Base-by-base conservation (phyloP, 2,113 vertebrate species). In the Anarrhichthys ocellatus region DNA sequence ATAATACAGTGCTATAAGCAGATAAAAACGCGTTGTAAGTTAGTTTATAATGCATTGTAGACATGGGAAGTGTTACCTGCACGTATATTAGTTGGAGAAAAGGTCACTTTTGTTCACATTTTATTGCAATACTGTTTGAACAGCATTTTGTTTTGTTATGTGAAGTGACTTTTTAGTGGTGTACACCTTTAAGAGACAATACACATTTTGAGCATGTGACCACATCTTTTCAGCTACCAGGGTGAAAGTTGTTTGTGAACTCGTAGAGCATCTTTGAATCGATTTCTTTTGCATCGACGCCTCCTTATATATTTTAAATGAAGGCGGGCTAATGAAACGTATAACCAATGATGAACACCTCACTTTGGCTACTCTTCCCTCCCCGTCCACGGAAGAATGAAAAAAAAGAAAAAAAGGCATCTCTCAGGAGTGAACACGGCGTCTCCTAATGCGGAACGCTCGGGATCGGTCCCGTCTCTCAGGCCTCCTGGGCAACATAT, bases 401-500 rank as follows among this genome's bases (percentile, higher is more conserved):
- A 81, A 83, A 76, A 38, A 32, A 32, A 29, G 5, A 29, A 24
- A 15, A 29, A 29, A 38, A 38, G 20, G 64, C 46, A 20, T 42
- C 89, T 87, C 84, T 90, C 73, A 29, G 63, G 78, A 83, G 79
- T 52, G 83, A 87, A 81, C 68, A 62, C 20, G 48, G 90, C 56
- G 91, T 88, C 85, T 93, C 80, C 73, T 81, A 80, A 84, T 79
- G 89, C 81, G 83, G 84, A 78, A 80, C 80, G 78, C 76, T 52
- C 78, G 80, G 75, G 83, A 85, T 89, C 74, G 62, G 74, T 24
- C 81, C 69, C 78, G 84, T 90, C 85, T 93, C 89, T 87, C 52
- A 81, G 90, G 91, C 87, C 94, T 95, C 92, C 90, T 94, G 92
- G 94, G 93, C 92, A 94, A 94, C 94, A 95, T 95, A 96, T 95